Conservation (phyloP, 2,888 invertebrate species). For the Herminia tarsipennalis region DNA sequence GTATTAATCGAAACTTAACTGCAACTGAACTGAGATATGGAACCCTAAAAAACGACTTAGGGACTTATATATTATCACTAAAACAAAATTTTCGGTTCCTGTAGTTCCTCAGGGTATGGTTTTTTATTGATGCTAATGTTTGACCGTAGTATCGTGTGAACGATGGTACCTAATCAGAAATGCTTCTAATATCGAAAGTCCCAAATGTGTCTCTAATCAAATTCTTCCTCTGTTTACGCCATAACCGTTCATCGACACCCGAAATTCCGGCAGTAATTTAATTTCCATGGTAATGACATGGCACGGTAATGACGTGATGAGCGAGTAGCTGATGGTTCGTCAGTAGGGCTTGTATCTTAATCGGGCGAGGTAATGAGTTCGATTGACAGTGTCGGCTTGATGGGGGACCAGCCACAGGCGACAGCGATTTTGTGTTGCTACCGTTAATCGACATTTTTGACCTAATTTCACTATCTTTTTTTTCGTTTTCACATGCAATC, state of each 20-base stretch:
- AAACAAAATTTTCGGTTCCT: too few relatives aligned
- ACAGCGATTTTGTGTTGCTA: background rate
- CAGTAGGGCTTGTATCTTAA: slow-evolving; percentile 60
- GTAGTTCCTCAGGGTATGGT: background rate
- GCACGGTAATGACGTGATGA: slow-evolving; percentile 5
- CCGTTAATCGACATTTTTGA: background rate
- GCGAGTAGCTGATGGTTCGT: slow-evolving; percentile 44
- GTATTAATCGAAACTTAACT: too few relatives aligned
- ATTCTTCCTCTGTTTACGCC: slow-evolving; percentile 6
- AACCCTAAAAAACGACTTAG: too few relatives aligned
- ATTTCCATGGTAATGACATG: slow-evolving; percentile 17
- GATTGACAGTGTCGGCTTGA: slow-evolving; percentile 20
- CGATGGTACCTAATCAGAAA: background rate
- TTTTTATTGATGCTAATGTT: too few relatives aligned
- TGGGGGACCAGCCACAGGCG: slow-evolving; percentile 4
- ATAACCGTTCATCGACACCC: slow-evolving; percentile 12
- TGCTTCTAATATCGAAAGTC: too few relatives aligned
- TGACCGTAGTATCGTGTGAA: too few relatives aligned
- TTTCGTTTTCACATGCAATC: too few relatives aligned
- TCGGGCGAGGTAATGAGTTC: slow-evolving; percentile 58
- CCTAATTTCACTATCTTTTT: background rate
- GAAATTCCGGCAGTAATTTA: slow-evolving; percentile 12
- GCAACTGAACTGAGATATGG: too few relatives aligned
- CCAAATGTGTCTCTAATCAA: slow-evolving; percentile 3
- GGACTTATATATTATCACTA: too few relatives aligned